A percentile compares a stretch with the other conserved stretches of the same genome.
phyloP scores from a whole-genome alignment of 2,888 invertebrate genomes.

The Patella ulyssiponensis region DNA sequence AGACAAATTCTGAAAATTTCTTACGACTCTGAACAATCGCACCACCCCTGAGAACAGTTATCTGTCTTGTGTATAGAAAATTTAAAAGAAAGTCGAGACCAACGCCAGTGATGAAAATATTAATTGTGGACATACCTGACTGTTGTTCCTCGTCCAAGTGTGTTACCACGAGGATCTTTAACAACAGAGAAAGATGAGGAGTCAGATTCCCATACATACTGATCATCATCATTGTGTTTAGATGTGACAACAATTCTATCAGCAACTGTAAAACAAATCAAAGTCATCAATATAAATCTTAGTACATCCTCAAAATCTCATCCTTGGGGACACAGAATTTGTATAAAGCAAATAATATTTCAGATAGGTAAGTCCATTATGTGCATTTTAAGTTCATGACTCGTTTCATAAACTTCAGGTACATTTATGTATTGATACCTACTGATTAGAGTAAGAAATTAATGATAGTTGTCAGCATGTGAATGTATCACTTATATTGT shows the following conservation, averaged over 20 bases:
- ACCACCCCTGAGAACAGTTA: not conserved
- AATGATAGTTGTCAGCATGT: too few species aligned
- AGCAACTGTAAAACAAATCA: conserved; percentile 78
- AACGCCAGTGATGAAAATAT: too few species aligned
- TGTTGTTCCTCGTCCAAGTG: conserved; percentile 90
- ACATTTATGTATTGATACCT: too few species aligned
- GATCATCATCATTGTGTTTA: conserved; percentile 89
- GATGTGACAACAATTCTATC: conserved; percentile 95
- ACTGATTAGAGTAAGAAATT: too few species aligned
- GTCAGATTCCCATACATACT: conserved; percentile 99
- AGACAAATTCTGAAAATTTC: not conserved
- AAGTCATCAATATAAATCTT: not conserved
- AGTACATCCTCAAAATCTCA: too few species aligned
- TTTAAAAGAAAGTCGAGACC: too few species aligned
- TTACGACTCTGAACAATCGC: not conserved
- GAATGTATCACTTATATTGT: too few species aligned
- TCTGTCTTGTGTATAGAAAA: not conserved
- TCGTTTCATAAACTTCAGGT: too few species aligned
- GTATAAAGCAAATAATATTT: too few species aligned
- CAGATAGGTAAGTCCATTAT: too few species aligned
- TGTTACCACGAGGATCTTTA: conserved; percentile 94
- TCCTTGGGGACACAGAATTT: too few species aligned
- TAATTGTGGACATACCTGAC: conserved; percentile 76
- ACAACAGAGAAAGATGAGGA: conserved; percentile 89
- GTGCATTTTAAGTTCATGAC: too few species aligned